A percentile compares a stretch with the other conserved stretches of the same genome.
These are phyloP conservation scores for Acanthosepion pharaonis DNA, from an alignment of 2,888 invertebrate species.

Conservation along the genomic window DNA sequence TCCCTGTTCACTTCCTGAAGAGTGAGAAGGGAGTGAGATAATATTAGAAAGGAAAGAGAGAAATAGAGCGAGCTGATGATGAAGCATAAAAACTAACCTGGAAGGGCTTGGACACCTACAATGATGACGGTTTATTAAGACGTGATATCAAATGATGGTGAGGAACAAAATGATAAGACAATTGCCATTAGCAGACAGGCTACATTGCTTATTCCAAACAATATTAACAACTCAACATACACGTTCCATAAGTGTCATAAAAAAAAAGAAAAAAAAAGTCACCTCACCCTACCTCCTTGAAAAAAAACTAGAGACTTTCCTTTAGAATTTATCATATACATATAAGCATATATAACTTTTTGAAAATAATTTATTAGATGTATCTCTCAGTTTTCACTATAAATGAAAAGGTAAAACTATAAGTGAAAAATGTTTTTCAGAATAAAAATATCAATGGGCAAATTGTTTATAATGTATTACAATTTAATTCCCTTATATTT, in stretches of 20 bases:
- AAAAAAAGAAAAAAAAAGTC: background rate
- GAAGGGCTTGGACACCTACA: constrained; percentile 46
- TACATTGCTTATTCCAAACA: background rate
- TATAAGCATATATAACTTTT: background rate
- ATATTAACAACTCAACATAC: background rate
- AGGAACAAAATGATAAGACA: background rate
- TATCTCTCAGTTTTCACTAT: background rate
- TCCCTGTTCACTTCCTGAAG: background rate
- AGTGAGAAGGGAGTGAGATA: background rate
- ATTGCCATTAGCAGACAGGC: background rate
- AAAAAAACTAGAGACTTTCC: background rate
- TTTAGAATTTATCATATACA: background rate
- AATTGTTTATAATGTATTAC: background rate
- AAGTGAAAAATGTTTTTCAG: background rate
- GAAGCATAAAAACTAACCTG: constrained; percentile 44
- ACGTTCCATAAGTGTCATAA: background rate
- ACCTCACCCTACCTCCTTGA: background rate
- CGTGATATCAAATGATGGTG: background rate
- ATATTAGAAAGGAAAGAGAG: background rate
- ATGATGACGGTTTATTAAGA: constrained; percentile 9
- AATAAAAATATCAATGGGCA: background rate
- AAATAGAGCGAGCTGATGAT: constrained; percentile 34
- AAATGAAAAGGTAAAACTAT: background rate
- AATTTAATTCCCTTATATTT: background rate
- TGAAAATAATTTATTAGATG: background rate